Evolutionary conservation across 2,113 vertebrate genomes (phyloP).

Genomic region (Aythya baeri): DNA sequence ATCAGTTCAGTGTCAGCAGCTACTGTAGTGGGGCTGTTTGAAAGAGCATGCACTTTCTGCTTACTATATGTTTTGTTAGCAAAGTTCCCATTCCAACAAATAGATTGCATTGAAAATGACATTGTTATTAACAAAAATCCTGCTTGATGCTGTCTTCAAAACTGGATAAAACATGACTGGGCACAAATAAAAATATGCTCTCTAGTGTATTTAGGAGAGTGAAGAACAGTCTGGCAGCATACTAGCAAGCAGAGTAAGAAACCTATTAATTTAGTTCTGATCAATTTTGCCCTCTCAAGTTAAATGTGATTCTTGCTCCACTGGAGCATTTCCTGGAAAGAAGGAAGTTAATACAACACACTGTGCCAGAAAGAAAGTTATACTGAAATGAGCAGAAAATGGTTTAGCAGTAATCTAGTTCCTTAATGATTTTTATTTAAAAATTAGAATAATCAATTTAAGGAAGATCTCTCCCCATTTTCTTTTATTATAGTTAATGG

Average conservation of each 20-base stretch:
- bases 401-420: background rate
- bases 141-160: background rate
- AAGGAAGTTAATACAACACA: constrained; percentile 3
- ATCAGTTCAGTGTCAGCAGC: background rate
- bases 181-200: background rate
- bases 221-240: background rate
- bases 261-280: constrained; percentile 34
- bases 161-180: background rate
- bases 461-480: background rate
- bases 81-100: background rate
- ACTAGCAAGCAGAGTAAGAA: background rate
- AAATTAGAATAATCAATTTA: constrained; percentile 29
- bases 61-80: background rate
- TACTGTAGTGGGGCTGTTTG: background rate
- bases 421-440: constrained; percentile 30
- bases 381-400: constrained; percentile 7
- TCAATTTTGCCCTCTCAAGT: constrained; percentile 18
- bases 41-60: background rate
- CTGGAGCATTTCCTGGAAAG: constrained; percentile 26
- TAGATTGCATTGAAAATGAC: background rate
- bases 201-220: background rate
- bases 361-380: background rate
- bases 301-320: constrained; percentile 44
- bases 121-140: background rate
- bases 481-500: background rate